Evolutionary conservation across 2,888 invertebrate species (phyloP).

Genomic region (Drosophila histrio): DNA sequence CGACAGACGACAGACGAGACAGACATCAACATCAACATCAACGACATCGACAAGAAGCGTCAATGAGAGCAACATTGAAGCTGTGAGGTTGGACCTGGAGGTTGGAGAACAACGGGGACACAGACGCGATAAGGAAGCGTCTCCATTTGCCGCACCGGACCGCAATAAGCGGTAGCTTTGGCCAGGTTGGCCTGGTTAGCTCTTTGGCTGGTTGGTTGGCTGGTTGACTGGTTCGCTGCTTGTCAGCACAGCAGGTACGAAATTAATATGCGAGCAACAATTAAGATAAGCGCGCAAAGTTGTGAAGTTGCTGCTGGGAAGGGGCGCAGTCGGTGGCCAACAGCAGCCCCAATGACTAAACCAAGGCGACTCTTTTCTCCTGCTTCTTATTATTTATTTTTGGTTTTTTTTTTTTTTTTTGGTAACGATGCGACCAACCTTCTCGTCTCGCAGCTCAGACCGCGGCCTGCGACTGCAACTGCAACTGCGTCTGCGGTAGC

Average conservation of each 20-base stretch:
- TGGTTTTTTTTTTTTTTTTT: constrained; percentile 2
- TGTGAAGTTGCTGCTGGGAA: constrained; percentile 65
- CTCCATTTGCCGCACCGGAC: constrained; percentile 26
- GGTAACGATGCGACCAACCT: constrained; percentile 19
- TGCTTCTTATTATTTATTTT: not conserved
- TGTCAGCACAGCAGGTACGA: constrained; percentile 80
- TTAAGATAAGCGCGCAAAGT: constrained; percentile 81
- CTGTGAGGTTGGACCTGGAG: not conserved
- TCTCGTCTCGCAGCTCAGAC: constrained; percentile 27
- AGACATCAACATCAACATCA: constrained; percentile 29
- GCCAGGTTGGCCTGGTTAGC: constrained; percentile 16
- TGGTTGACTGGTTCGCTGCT: constrained; percentile 52
- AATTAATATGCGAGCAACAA: constrained; percentile 83
- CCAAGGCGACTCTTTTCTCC: constrained; percentile 31
- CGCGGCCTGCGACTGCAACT: constrained; percentile 7
- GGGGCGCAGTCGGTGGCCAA: constrained; percentile 74
- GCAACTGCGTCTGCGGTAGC: constrained; percentile 53
- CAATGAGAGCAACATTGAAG: constrained; percentile 48
- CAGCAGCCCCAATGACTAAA: constrained; percentile 63
- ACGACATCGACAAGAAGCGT: constrained; percentile 42
- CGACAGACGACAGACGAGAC: constrained; percentile 38
- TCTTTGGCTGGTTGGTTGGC: constrained; percentile 1
- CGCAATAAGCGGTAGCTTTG: constrained; percentile 33
- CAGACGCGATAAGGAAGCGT: constrained; percentile 42
- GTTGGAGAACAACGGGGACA: not conserved